Base-by-base conservation (phyloP, 2,888 invertebrate genomes). In the Myathropa florea region DNA sequence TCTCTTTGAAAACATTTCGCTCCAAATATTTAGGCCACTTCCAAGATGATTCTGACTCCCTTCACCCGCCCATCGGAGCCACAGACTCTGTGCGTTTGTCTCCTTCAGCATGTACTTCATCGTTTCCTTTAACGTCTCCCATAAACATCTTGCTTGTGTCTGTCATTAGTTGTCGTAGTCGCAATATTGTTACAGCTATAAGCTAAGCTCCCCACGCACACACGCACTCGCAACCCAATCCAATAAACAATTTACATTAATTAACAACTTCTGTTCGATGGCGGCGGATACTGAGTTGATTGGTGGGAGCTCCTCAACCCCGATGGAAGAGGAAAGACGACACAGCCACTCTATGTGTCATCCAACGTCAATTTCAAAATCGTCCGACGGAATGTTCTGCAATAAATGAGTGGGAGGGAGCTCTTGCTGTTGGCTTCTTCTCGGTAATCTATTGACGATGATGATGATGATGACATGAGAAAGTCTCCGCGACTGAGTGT, bases 191-290 rank as follows among this genome's bases (percentile, higher is more conserved):
- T 77, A 77, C 76, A 76, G 67, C 60, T 76, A 79, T 75, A 65
- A 81, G 59, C 65, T 70, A n/a, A n/a, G n/a, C 46, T 12, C 14
- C 30, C 21, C 6, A n/a, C 60, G 63, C 59, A 59, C 65, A 61
- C 57, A 33, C 75, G 55, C 23, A 64, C 53, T 14, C 75, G 36
- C 60, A 83, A 76, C 39, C 60, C 70, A 71, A 63, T 75, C 70
- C 71, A 86, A 83, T 83, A 86, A 86, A 86, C 86, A 86, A 86
- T 86, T 86, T 86, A 78, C 83, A 86, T 86, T 86, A 86, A 86
- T 86, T 86, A 86, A 86, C 83, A 83, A 86, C 86, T 86, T 86
- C 65, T 86, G 86, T 79, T 75, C 28, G 77, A 26, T 24, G 65
- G 23, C 71, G 9, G 63, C 46, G 18, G 64, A 14, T 18, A 18